Evolutionary conservation across 2,113 vertebrate genomes (phyloP).

Genomic region (Plecturocebus donacophilus): DNA sequence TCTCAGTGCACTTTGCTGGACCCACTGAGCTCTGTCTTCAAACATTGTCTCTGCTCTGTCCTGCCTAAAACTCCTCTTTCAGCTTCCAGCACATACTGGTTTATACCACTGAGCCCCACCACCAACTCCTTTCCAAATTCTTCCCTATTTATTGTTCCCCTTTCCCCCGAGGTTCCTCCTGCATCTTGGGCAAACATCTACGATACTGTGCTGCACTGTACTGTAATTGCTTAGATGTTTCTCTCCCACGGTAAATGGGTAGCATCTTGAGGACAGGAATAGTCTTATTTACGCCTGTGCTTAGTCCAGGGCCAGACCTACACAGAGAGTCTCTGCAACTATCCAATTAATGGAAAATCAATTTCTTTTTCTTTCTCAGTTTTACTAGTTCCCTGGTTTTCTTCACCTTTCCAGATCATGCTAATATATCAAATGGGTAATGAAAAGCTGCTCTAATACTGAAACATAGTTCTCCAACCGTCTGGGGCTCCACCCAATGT

Average conservation of each 20-base stretch:
- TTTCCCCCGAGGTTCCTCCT: neutral
- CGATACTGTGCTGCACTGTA: neutral
- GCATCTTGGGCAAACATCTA: neutral
- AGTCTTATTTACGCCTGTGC: neutral
- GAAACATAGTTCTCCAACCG: neutral
- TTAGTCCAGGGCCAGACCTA: too few relatives aligned
- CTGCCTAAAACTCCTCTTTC: neutral
- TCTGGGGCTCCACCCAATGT: neutral
- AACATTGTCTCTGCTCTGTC: neutral
- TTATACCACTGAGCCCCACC: neutral
- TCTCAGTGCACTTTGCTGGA: accelerated
- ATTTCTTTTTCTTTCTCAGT: neutral
- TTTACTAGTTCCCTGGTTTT: neutral
- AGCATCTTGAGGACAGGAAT: neutral
- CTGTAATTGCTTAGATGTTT: neutral
- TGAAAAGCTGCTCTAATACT: neutral
- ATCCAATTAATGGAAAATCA: neutral
- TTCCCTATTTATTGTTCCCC: neutral
- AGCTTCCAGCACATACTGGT: neutral
- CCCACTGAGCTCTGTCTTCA: accelerated
- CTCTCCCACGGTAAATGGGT: neutral
- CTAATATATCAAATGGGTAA: neutral
- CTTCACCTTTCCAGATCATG: neutral
- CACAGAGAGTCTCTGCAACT: neutral
- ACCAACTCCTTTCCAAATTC: neutral